phyloP scores from a whole-genome alignment of 2,113 vertebrate genomes.

The Zosterops hypoxanthus region DNA sequence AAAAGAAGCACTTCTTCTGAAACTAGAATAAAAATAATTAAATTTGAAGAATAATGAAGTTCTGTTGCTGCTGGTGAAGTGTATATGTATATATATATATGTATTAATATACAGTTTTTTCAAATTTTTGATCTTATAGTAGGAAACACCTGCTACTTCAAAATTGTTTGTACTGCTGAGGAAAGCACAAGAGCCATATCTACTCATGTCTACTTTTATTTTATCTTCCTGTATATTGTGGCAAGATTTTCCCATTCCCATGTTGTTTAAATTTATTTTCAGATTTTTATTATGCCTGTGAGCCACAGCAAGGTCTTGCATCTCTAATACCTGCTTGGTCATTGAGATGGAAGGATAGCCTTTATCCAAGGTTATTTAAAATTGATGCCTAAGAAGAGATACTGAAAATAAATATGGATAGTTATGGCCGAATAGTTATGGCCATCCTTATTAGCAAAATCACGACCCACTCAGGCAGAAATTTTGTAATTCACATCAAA shows the following conservation, averaged over 20 bases:
- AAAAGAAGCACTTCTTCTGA: background rate
- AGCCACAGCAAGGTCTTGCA: background rate
- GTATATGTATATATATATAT: background rate
- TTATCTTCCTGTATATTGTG: background rate
- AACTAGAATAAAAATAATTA: background rate
- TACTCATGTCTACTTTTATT: background rate
- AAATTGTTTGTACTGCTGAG: background rate
- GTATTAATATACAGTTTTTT: background rate
- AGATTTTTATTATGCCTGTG: background rate
- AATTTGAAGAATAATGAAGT: background rate
- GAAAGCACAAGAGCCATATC: background rate
- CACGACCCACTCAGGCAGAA: background rate
- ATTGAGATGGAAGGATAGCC: background rate
- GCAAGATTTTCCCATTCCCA: background rate
- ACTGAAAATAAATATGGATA: background rate
- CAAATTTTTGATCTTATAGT: background rate
- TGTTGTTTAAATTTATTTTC: background rate
- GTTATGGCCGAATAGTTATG: background rate
- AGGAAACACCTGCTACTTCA: background rate
- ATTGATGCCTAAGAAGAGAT: background rate
- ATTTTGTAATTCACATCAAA: background rate
- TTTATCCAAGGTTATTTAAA: background rate
- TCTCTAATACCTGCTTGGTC: background rate
- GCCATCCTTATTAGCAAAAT: background rate
- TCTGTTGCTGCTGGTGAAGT: background rate